A percentile compares a stretch with the other conserved stretches of the same genome.
These are phyloP conservation scores for Odontamblyopus rebecca DNA, from an alignment of 2,797 vertebrate genomes.

Conservation along the genomic window DNA sequence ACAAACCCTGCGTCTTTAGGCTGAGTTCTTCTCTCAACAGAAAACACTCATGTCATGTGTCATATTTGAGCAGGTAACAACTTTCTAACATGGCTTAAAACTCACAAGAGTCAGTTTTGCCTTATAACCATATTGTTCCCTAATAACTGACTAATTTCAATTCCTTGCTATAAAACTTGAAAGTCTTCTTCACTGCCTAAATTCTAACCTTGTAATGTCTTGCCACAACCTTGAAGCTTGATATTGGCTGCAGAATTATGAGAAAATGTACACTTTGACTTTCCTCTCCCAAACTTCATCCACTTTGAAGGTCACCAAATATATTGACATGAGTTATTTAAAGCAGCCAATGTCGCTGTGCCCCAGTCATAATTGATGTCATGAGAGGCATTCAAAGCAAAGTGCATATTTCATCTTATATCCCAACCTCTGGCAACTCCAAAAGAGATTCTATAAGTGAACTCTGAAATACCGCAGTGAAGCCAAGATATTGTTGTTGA, in stretches of 20 bases:
- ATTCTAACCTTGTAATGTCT: too few relatives aligned
- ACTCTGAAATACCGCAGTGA: not conserved
- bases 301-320: not conserved
- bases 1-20: too few relatives aligned
- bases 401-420: not conserved
- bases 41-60: too few relatives aligned
- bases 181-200: too few relatives aligned
- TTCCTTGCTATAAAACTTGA: too few relatives aligned
- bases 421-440: not conserved
- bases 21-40: too few relatives aligned
- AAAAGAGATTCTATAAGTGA: not conserved
- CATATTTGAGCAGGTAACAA: too few relatives aligned
- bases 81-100: too few relatives aligned
- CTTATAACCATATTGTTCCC: too few relatives aligned
- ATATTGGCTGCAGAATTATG: not conserved
- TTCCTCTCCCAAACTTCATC: slow-evolving; percentile 1
- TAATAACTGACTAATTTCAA: too few relatives aligned
- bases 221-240: too few relatives aligned
- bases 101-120: too few relatives aligned
- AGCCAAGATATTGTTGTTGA: not conserved
- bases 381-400: not conserved
- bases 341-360: not conserved
- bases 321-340: slow-evolving; percentile 11
- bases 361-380: not conserved
- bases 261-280: not conserved